Base-by-base conservation (phyloP, 1,140 invertebrate species). In the Zophobas atratus region DNA sequence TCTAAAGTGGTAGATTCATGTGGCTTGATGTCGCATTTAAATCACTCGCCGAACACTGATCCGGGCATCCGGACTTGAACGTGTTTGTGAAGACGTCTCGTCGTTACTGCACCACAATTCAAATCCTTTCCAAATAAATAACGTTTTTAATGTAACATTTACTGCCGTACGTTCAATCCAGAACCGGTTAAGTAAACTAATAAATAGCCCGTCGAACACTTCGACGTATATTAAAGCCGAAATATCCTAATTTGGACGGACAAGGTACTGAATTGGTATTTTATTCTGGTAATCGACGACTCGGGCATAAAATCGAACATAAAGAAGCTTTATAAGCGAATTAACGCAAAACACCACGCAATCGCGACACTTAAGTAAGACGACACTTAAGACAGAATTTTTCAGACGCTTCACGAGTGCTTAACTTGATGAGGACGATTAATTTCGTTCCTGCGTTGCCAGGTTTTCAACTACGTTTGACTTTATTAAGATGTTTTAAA, bases 121-220 rank as follows among this genome's bases (percentile, higher is more conserved):
- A 84, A 75, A 77, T 84, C 81, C 80, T 79, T 79, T 84, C 78
- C 75, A 49, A 78, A 84, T 84, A 82, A 84, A 84, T 82, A 84
- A 84, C 79, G 78, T 77, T 82, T 82, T 84, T 82, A 84, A 84
- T 84, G 82, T 81, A 81, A 78, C 81, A 82, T 84, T 84, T 82
- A 82, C 81, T 75, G 79, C 78, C 77, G 71, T 80, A 77, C 77
- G 77, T 82, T 83, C 79, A 82, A 75, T 80, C 80, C 79, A 79
- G 78, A 84, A 83, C 82, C 82, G 82, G 82, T 84, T 80, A 80
- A 84, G 77, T 80, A 79, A 81, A 82, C 80, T 73, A 79, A 81
- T 82, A 82, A 82, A 84, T 82, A 82, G 81, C 79, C 73, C 51
- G 76, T 77, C 80, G 81, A 81, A 81, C 79, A 78, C 82, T 78